Evolutionary conservation across 2,113 vertebrate genomes (phyloP).

Genomic region (Pterocles burchelli): DNA sequence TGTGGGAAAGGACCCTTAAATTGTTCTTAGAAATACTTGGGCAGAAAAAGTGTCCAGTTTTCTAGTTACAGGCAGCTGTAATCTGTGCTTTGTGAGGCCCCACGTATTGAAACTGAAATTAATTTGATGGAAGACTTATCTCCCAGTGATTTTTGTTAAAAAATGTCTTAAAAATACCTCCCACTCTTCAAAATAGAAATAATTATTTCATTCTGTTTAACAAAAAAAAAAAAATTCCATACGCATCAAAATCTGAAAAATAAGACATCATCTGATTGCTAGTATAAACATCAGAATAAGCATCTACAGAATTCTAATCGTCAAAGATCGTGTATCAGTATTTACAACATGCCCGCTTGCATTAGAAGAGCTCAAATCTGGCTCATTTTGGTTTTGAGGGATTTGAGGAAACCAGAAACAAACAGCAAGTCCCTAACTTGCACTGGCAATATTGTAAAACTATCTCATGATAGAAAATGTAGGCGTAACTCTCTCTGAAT

Average conservation of each 20-base stretch:
- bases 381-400: background rate
- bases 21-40: background rate
- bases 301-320: background rate
- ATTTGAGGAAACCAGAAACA: background rate
- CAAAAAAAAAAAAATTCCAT: background rate
- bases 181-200: background rate
- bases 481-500: conserved; percentile 53
- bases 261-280: background rate
- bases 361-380: background rate
- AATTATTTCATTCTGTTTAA: background rate
- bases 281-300: background rate
- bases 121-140: background rate
- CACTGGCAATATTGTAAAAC: background rate
- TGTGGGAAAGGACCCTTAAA: background rate
- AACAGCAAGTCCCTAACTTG: background rate
- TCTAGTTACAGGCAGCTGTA: background rate
- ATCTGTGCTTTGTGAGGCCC: background rate
- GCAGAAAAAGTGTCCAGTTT: background rate
- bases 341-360: background rate
- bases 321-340: background rate
- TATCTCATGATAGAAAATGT: conserved; percentile 30
- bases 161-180: background rate
- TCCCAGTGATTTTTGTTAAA: background rate
- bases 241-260: background rate
- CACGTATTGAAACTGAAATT: background rate